Conservation (phyloP, 2,113 vertebrate genomes). For the Craseonycteris thonglongyai region DNA sequence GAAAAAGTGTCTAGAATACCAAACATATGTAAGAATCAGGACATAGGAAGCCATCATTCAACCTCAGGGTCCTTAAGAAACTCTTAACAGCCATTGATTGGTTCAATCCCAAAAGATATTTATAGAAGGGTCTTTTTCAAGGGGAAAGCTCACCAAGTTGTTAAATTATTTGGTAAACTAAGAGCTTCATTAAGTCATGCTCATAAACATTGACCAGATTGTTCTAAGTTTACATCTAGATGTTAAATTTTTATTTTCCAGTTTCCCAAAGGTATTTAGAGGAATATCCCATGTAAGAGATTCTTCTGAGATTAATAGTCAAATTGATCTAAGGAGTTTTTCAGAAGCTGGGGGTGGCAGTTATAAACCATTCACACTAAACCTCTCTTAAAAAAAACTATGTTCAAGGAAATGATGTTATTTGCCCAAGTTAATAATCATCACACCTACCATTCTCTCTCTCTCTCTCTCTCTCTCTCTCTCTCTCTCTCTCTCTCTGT, state of each 20-base stretch:
- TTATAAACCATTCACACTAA: neutral
- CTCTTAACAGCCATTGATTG: neutral
- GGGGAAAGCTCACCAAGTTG: conserved; percentile 40
- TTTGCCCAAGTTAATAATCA: neutral
- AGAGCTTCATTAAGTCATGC: conserved; percentile 56
- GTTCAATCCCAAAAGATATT: conserved; percentile 42
- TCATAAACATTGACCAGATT: conserved; percentile 47
- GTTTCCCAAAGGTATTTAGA: conserved; percentile 46
- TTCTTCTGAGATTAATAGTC: neutral
- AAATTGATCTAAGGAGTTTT: neutral
- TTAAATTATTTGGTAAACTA: conserved; percentile 63
- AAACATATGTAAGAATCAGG: neutral
- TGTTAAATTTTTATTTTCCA: conserved; percentile 46
- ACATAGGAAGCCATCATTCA: neutral
- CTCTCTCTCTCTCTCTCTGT: neutral
- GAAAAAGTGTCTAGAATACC: neutral
- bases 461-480: too few relatives aligned
- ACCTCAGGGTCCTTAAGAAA: neutral
- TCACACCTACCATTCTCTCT: neutral
- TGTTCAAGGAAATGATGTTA: neutral
- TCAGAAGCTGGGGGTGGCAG: neutral
- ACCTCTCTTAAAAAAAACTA: neutral
- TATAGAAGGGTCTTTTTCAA: conserved; percentile 61
- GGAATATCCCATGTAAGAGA: neutral
- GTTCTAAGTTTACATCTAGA: conserved; percentile 23